phyloP scores from a whole-genome alignment of 2,888 invertebrate genomes.

The Sicus ferrugineus region DNA sequence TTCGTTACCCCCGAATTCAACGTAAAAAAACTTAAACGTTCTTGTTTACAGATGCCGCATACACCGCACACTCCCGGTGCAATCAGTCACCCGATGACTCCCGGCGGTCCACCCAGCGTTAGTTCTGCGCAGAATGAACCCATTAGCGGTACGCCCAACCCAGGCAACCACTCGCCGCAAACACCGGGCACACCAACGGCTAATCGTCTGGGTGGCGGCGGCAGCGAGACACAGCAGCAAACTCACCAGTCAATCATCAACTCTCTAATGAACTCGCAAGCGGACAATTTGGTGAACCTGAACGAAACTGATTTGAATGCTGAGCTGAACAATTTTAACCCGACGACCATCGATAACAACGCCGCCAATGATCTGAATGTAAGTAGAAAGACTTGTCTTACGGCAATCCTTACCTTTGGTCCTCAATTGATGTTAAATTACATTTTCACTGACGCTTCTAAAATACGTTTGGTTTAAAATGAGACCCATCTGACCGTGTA shows the following conservation, averaged over 20 bases:
- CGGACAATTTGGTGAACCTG: slow-evolving; percentile 57
- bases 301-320: slow-evolving; percentile 83
- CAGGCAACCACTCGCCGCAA: slow-evolving; percentile 64
- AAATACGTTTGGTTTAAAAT: background rate
- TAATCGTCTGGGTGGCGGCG: slow-evolving; percentile 43
- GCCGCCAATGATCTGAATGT: slow-evolving; percentile 91
- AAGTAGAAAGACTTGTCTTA: slow-evolving; percentile 69
- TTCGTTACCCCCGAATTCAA: too few relatives aligned
- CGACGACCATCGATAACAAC: slow-evolving; percentile 87
- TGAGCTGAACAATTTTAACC: slow-evolving; percentile 87
- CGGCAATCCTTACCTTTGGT: too few relatives aligned
- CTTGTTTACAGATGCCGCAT: slow-evolving; percentile 75
- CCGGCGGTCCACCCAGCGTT: slow-evolving; percentile 82
- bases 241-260: slow-evolving; percentile 59
- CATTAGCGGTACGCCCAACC: slow-evolving; percentile 53
- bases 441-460: background rate
- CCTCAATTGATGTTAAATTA: too few relatives aligned
- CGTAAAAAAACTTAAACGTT: too few relatives aligned
- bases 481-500: too few relatives aligned
- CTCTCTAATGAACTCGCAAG: slow-evolving; percentile 55
- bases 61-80: slow-evolving; percentile 80
- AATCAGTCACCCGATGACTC: slow-evolving; percentile 77
- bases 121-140: slow-evolving; percentile 70
- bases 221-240: slow-evolving; percentile 44
- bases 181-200: slow-evolving; percentile 60